Percentiles rank a stretch among this genome's conserved stretches.
Evolutionary conservation across 2,113 vertebrate species (phyloP).

Genomic region (Brienomyrus brachyistius): DNA sequence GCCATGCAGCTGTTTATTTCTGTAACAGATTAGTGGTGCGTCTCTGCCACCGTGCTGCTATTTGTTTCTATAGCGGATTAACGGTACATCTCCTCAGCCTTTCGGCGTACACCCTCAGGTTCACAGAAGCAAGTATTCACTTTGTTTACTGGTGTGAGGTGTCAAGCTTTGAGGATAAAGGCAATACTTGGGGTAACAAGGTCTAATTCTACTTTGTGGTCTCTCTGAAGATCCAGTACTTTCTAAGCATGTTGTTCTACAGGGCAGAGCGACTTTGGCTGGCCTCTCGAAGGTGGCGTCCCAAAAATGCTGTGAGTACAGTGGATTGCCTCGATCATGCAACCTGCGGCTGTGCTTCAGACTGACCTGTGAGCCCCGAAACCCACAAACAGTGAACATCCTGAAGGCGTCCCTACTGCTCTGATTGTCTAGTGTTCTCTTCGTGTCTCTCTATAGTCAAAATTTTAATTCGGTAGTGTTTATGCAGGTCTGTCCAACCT

Average conservation of each 20-base stretch:
- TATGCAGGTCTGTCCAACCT: not conserved
- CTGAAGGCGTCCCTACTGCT: not conserved
- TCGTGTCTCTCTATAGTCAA: not conserved
- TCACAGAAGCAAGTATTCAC: not conserved
- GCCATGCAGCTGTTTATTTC: slow-evolving; percentile 6
- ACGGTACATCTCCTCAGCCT: not conserved
- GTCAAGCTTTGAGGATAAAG: not conserved
- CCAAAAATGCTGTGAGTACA: not conserved
- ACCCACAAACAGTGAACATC: not conserved
- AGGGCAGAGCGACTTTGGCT: not conserved
- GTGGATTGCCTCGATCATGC: not conserved
- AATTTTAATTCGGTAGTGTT: not conserved
- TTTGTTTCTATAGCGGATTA: not conserved
- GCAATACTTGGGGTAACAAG: not conserved
- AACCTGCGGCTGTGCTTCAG: not conserved
- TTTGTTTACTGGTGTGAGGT: not conserved
- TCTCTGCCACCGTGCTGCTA: not conserved
- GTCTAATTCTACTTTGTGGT: not conserved
- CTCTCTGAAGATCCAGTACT: not conserved
- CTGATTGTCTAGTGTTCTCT: not conserved
- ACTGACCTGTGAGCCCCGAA: not conserved
- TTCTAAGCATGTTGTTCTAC: not conserved
- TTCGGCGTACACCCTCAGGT: not conserved
- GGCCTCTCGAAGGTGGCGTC: not conserved
- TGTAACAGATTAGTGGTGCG: not conserved